Base-by-base conservation (phyloP, 2,113 vertebrate species). In the Rana temporaria region DNA sequence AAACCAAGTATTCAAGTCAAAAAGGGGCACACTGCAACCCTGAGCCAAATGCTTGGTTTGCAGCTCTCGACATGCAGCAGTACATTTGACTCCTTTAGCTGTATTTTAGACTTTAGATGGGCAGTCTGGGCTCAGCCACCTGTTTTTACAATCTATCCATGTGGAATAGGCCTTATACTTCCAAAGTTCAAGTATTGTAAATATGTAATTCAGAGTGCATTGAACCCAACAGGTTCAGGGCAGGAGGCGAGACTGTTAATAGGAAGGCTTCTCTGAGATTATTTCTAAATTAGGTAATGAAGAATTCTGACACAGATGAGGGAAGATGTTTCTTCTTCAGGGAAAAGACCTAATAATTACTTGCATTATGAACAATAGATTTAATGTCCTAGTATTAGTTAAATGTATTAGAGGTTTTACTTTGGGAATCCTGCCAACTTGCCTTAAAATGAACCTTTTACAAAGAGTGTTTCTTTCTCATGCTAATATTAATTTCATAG, bases 211-310 rank as follows among this genome's bases (percentile, higher is more conserved):
- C 34, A 8, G 34, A 38, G 34, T 38, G 34, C 34, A 48, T 48
- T 12, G 42, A 14, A 48, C 12, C 9, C 42, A 48, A 48, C 6
- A 48, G 26, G 26, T 30, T 30, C 26, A 30, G 26, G 26, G 26
- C 42, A 48, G 42, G 42, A 14, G 9, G 9, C 4, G 63, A 12
- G 15, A 12, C 1, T 32, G 17, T 32, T 4, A 30, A 16, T 30
- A 66, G 26, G 26, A 57, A 57, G 8, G 24, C 56, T 55, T 30
- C 34, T 38, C 34, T 19, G 26, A 30, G 18, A 74, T 32, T 11
- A 74, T 60, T 59, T 7, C 71, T 73, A 73, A 73, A 73, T 73
- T 57, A 59, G 71, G 71, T 24, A 73, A 32, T 26, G 17, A 18
- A 32, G 70, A 32, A 55, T 30, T 71, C n/a, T 71, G 20, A 71